These are phyloP conservation scores for Augochlorella aurata DNA, from an alignment of 2,888 invertebrate species.

Conservation along the genomic window DNA sequence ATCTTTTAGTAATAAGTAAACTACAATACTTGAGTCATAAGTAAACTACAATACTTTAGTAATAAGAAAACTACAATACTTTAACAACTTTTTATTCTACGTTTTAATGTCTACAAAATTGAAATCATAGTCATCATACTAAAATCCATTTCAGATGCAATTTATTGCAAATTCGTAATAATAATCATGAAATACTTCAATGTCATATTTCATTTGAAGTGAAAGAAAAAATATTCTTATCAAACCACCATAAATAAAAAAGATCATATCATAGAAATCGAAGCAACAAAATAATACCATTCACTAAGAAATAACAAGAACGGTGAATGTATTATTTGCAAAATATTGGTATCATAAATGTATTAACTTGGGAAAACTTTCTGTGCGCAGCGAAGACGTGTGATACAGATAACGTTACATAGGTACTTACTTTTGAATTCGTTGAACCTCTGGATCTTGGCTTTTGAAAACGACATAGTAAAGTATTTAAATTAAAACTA, in stretches of 20 bases:
- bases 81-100: neutral
- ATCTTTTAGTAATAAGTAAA: neutral
- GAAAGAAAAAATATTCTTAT: neutral
- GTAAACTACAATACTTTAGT: neutral
- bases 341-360: neutral
- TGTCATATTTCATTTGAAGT: neutral
- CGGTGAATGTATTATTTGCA: neutral
- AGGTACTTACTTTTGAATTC: constrained; percentile 83
- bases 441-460: constrained; percentile 84
- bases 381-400: neutral
- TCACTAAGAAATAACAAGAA: neutral
- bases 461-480: constrained; percentile 84
- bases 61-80: neutral
- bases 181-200: neutral
- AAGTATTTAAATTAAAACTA: constrained; percentile 10
- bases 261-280: neutral
- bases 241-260: neutral
- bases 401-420: neutral
- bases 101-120: neutral
- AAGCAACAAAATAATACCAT: neutral
- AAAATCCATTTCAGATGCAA: neutral
- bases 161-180: neutral
- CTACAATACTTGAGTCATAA: neutral
- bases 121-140: neutral
- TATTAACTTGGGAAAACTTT: neutral